Evolutionary conservation across 2,888 invertebrate species (phyloP), one percentile per base, ranked within the genome.

Genomic region (Phalera bucephala): DNA sequence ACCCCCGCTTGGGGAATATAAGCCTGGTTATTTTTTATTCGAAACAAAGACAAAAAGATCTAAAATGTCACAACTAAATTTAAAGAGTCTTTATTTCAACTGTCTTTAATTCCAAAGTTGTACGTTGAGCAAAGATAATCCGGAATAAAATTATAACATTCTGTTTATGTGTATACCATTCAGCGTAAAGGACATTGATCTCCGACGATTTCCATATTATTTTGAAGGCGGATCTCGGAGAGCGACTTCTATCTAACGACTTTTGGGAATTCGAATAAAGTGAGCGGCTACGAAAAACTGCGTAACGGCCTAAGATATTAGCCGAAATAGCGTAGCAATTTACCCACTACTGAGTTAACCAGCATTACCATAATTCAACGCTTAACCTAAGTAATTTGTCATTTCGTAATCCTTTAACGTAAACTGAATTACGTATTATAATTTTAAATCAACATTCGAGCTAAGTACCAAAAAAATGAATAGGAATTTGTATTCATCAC

Each of bases 251-350:
- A n/a, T 33, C 11, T 48, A 37, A 46, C 31, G 40, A 42, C 42
- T 39, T 48, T 40, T 37, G 35, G 43, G 47, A 49, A 43, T 49
- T 41, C 15, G 28, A 32, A 44, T 55, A 59, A 48, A 49, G 35
- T 46, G 48, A 48, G 52, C 49, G 44, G 28, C 62, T 57, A 60
- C 64, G 53, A 53, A 53, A 52, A 55, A 43, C 37, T 44, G 35
- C 51, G 62, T 57, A 61, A 48, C 57, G 58, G 30, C 27, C 51
- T 48, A 51, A 57, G 48, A 40, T 43, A 46, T 49, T 54, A 33
- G 28, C 30, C 34, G 29, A 41, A 57, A 43, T 52, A 46, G 52
- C 43, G 50, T 52, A 59, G 43, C 50, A 52, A 57, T 50, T 59
- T 43, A 12, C 23, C 32, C 40, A 33, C 38, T 27, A 54, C 42